phyloP scores from a whole-genome alignment of 2,888 invertebrate genomes.

The Campoletis raptor region DNA sequence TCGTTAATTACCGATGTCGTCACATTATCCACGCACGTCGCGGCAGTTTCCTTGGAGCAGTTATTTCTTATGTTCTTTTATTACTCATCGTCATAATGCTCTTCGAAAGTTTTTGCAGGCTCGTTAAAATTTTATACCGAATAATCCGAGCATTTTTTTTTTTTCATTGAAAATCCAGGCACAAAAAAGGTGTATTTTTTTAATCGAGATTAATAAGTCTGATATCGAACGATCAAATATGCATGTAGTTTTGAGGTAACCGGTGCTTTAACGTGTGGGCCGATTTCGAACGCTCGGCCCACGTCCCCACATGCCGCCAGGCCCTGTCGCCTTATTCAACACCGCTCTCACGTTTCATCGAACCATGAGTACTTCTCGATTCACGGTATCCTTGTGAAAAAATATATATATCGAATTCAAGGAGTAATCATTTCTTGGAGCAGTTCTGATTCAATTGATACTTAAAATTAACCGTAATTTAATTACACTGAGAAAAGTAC shows the following conservation, averaged over 20 bases:
- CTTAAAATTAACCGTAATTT: background rate
- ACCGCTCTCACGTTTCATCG: conserved; percentile 56
- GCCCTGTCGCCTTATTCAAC: conserved; percentile 66
- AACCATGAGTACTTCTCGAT: conserved; percentile 47
- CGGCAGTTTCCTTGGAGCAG: background rate
- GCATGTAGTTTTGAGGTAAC: conserved; percentile 50
- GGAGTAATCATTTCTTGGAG: background rate
- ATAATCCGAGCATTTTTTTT: background rate
- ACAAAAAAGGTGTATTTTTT: conserved; percentile 11
- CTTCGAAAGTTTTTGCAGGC: background rate
- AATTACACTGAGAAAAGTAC: background rate
- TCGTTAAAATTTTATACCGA: background rate
- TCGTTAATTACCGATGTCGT: conserved; percentile 29
- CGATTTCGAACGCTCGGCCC: conserved; percentile 69
- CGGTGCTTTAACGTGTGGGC: conserved; percentile 58
- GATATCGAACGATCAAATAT: conserved; percentile 50
- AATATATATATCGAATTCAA: background rate
- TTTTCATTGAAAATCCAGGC: conserved; percentile 11
- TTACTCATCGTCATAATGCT: background rate
- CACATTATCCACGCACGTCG: conserved; percentile 11
- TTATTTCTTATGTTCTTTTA: background rate
- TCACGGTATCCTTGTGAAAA: conserved; percentile 7
- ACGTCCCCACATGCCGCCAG: conserved; percentile 73
- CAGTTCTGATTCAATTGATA: background rate
- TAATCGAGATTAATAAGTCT: conserved; percentile 23